A percentile compares a stretch with the other conserved stretches of the same genome.
These are phyloP conservation scores for Epinotia brunnichana DNA, from an alignment of 2,888 invertebrate species.

Conservation along the genomic window DNA sequence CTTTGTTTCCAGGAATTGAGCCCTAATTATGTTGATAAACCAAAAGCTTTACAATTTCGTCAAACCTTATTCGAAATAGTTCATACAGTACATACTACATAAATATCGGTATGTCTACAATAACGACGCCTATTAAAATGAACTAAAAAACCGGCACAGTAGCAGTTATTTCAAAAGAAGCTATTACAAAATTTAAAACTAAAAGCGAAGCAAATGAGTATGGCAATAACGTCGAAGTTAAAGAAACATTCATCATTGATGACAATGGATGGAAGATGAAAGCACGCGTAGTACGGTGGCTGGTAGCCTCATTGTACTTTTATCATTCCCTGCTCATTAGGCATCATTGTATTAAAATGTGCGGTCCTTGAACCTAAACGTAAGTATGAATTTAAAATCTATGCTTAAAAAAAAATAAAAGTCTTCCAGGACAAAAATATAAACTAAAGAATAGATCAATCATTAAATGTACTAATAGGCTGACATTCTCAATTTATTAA, in stretches of 20 bases:
- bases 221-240: conserved; percentile 39
- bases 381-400: conserved; percentile 10
- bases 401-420: background rate
- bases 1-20: no score
- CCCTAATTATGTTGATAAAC: background rate
- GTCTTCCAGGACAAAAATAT: background rate
- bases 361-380: conserved; percentile 40
- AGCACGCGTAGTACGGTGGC: conserved; percentile 44
- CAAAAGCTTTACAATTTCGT: background rate
- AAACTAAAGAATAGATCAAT: no score
- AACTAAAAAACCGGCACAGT: conserved; percentile 28
- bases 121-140: conserved; percentile 30
- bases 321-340: conserved; percentile 40
- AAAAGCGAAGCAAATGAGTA: conserved; percentile 37
- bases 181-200: conserved; percentile 42
- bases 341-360: conserved; percentile 44
- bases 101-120: conserved; percentile 14
- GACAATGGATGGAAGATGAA: conserved; percentile 37
- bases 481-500: no score
- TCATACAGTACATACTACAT: conserved; percentile 2
- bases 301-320: conserved; percentile 38
- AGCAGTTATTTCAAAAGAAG: conserved; percentile 37
- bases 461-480: no score
- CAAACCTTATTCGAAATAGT: conserved; percentile 3
- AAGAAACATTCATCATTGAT: conserved; percentile 41